A percentile compares a stretch with the other conserved stretches of the same genome.
These are phyloP conservation scores for Hypomesus transpacificus DNA, from an alignment of 2,113 vertebrate species.

Conservation along the genomic window DNA sequence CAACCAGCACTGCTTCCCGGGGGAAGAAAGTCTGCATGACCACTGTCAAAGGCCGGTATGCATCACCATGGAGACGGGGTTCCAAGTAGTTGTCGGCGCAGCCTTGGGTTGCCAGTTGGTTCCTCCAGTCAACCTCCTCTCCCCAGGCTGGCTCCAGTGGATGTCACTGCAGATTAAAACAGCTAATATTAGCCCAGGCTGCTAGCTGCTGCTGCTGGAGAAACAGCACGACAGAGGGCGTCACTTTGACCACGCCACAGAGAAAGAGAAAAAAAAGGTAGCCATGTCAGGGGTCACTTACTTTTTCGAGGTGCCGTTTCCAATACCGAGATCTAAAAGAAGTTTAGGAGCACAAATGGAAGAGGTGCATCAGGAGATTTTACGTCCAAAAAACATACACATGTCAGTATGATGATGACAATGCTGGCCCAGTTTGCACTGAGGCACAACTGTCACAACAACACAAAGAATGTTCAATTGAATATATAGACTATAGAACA, in stretches of 20 bases:
- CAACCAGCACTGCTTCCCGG: not conserved
- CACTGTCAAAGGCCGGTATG: slow-evolving; percentile 20
- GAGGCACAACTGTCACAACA: not conserved
- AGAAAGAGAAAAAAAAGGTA: not conserved
- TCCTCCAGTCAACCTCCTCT: slow-evolving; percentile 95
- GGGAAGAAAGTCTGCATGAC: not conserved
- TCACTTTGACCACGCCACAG: not conserved
- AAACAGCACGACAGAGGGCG: slow-evolving; percentile 9
- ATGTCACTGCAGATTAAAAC: slow-evolving; percentile 82
- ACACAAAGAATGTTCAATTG: too few relatives aligned
- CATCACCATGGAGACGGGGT: slow-evolving; percentile 93
- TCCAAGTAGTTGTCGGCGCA: slow-evolving; percentile 94
- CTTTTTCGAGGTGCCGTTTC: slow-evolving; percentile 97
- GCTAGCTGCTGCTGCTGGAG: slow-evolving; percentile 27
- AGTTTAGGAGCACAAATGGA: not conserved
- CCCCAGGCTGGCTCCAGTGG: slow-evolving; percentile 96
- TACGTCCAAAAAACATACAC: too few relatives aligned
- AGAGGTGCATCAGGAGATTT: not conserved
- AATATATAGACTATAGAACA: too few relatives aligned
- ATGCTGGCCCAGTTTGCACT: too few relatives aligned
- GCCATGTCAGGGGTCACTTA: slow-evolving; percentile 61
- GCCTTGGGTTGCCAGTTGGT: slow-evolving; percentile 97
- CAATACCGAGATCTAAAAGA: slow-evolving; percentile 89
- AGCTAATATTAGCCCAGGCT: slow-evolving; percentile 40
- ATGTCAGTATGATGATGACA: too few relatives aligned